Conservation (phyloP, 2,797 vertebrate species). For the Cygnus olor region DNA sequence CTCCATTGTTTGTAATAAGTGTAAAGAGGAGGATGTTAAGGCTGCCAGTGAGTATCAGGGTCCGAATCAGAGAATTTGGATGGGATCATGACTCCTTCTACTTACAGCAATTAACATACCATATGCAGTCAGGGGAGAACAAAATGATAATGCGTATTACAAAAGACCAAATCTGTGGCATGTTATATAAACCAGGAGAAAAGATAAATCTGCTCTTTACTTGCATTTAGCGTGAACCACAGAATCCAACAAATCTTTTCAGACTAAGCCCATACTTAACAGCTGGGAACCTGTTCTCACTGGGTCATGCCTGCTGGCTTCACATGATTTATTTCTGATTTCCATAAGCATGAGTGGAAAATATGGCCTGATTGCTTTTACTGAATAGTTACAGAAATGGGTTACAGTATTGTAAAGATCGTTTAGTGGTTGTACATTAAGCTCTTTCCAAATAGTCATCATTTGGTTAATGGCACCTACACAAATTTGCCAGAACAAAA, state of each 20-base stretch:
- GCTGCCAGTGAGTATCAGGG: fast-evolving
- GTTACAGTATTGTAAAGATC: not conserved
- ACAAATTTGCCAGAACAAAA: not conserved
- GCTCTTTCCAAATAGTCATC: not conserved
- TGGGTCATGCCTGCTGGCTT: slow-evolving; percentile 33
- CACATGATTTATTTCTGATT: slow-evolving; percentile 49
- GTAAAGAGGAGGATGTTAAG: not conserved
- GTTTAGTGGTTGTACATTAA: not conserved
- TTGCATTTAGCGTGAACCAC: not conserved
- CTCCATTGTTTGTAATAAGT: not conserved
- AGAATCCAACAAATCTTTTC: slow-evolving; percentile 33
- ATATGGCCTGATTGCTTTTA: slow-evolving; percentile 15
- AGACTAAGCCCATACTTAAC: slow-evolving; percentile 13
- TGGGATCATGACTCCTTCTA: not conserved
- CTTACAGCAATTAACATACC: not conserved
- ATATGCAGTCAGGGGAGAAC: not conserved
- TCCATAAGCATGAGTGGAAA: slow-evolving; percentile 45
- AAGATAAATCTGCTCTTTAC: slow-evolving; percentile 37
- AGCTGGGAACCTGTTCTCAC: slow-evolving; percentile 36
- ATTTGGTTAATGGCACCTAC: not conserved
- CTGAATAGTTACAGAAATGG: not conserved
- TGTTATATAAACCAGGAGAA: not conserved
- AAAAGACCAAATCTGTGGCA: not conserved
- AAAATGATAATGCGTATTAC: not conserved
- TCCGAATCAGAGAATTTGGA: not conserved